phyloP scores from a whole-genome alignment of 2,113 vertebrate genomes.

The Platichthys flesus region DNA sequence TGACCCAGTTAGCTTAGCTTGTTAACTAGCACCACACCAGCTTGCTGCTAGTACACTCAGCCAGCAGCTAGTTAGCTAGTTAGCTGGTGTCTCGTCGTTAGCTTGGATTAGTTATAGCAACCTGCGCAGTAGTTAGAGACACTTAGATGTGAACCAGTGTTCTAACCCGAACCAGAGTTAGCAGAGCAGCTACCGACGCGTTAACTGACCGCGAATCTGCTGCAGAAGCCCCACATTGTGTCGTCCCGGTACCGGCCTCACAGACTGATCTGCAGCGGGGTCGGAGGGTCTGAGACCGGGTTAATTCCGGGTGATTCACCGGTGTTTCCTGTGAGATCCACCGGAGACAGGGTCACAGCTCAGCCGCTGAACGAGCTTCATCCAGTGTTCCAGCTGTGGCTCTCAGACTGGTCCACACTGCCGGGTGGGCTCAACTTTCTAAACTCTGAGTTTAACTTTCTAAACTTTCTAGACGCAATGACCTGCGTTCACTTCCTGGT shows the following conservation, averaged over 20 bases:
- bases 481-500: too few relatives aligned
- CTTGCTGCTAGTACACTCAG: not conserved
- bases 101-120: too few relatives aligned
- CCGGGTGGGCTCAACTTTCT: too few relatives aligned
- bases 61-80: too few relatives aligned
- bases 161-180: not conserved
- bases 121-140: not conserved
- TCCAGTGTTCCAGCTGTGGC: too few relatives aligned
- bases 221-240: conserved; percentile 84
- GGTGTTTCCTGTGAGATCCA: not conserved
- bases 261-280: not conserved
- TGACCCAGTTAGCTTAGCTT: conserved; percentile 41
- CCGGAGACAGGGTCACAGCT: not conserved
- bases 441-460: too few relatives aligned
- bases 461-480: too few relatives aligned
- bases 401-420: too few relatives aligned
- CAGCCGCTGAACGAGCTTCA: too few relatives aligned
- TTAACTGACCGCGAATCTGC: conserved; percentile 84
- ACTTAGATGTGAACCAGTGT: not conserved
- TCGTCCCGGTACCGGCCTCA: conserved; percentile 51
- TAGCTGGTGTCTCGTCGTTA: too few relatives aligned
- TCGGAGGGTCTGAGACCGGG: not conserved
- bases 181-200: not conserved
- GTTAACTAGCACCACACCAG: not conserved
- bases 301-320: not conserved